Percentiles rank a stretch among this genome's conserved stretches.
Evolutionary conservation across 1,140 invertebrate species (phyloP).

Genomic region (Halesus radiatus): DNA sequence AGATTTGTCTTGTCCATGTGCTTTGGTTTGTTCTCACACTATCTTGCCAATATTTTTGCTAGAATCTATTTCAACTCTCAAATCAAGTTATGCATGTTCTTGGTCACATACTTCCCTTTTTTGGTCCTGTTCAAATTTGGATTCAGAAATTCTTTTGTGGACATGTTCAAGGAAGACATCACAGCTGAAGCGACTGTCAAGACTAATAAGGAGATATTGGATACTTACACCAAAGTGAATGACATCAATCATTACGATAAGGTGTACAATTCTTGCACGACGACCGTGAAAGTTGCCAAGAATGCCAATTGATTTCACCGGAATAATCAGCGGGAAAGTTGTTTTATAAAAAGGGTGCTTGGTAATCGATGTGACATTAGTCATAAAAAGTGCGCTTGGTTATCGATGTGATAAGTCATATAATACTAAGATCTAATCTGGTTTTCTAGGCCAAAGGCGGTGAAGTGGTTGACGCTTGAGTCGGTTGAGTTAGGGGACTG

Average conservation of each 20-base stretch:
- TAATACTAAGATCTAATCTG: no score
- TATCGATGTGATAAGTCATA: no score
- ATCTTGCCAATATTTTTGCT: slow-evolving; percentile 54
- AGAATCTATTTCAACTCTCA: slow-evolving; percentile 63
- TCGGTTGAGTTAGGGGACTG: no score
- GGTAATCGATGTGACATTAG: no score
- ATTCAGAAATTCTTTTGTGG: slow-evolving; percentile 60
- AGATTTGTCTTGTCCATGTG: slow-evolving; percentile 26
- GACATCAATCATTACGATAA: slow-evolving; percentile 12
- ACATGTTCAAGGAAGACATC: slow-evolving; percentile 65
- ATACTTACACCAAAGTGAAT: background rate
- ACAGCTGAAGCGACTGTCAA: slow-evolving; percentile 40
- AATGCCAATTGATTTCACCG: slow-evolving; percentile 10
- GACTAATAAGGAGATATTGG: slow-evolving; percentile 39
- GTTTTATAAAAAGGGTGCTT: no score
- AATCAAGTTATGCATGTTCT: slow-evolving; percentile 59
- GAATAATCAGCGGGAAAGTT: no score
- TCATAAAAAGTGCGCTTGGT: no score
- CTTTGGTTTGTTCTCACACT: background rate
- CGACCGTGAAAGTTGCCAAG: slow-evolving; percentile 13
- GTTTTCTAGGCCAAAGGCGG: no score
- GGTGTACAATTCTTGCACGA: background rate
- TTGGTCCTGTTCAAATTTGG: slow-evolving; percentile 64
- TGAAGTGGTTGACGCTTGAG: no score
- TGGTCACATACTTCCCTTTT: slow-evolving; percentile 66